Percentiles rank a stretch among this genome's conserved stretches.
Conservation (phyloP, 53 echinoderm and acorn worm species). For the Arbacia lixula region DNA sequence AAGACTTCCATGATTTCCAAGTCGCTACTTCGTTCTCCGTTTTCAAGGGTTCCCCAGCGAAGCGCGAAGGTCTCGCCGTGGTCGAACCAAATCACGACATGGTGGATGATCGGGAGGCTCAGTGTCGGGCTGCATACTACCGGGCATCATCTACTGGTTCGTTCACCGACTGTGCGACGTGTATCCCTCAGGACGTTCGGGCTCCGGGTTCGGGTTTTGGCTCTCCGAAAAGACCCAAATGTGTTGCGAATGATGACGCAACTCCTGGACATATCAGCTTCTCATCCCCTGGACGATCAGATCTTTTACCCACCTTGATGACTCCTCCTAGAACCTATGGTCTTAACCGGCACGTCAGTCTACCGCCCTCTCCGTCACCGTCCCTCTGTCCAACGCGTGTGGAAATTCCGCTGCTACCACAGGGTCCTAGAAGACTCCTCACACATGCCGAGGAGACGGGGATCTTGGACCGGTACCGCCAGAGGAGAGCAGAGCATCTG, state of each 20-base stretch:
- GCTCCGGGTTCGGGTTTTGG: too few species aligned
- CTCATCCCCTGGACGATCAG: too few species aligned
- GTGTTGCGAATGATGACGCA: neutral
- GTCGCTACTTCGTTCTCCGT: slow-evolving; percentile 34
- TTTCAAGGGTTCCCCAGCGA: slow-evolving; percentile 14
- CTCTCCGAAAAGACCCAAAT: too few species aligned
- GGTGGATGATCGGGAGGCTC: neutral
- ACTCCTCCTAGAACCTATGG: too few species aligned
- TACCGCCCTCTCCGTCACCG: slow-evolving; percentile 32
- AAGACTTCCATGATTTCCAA: slow-evolving; percentile 20
- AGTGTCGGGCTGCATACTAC: neutral
- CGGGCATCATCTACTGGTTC: too few species aligned
- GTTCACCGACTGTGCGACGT: too few species aligned
- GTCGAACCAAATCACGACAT: too few species aligned
- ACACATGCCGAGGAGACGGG: neutral
- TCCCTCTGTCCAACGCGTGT: slow-evolving; percentile 5
- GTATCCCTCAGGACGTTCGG: too few species aligned
- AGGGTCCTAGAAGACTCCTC: too few species aligned
- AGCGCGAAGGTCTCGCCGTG: neutral
- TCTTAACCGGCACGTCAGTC: too few species aligned
- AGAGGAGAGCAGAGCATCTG: neutral
- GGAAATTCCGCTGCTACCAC: neutral
- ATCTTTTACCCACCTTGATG: too few species aligned
- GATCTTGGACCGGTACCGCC: slow-evolving; percentile 19
- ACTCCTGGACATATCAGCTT: neutral